Conservation (phyloP, 2,797 vertebrate genomes). For the Enteromius radiatus region DNA sequence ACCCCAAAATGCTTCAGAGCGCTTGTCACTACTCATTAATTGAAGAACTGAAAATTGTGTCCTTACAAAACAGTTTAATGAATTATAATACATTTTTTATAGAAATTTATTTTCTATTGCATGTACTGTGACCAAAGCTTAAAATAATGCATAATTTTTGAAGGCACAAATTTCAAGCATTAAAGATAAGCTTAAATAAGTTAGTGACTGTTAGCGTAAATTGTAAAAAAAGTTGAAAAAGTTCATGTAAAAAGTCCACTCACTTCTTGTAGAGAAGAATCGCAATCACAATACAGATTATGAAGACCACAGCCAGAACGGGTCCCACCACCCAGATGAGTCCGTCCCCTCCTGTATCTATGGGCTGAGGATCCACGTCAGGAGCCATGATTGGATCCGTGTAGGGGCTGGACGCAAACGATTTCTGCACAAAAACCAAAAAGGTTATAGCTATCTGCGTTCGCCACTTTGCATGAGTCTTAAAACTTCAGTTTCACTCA, state of each 20-base stretch:
- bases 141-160: not conserved
- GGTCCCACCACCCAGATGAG: conserved; percentile 97
- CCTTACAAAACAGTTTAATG: not conserved
- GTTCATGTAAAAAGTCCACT: conserved; percentile 66
- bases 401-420: conserved; percentile 92
- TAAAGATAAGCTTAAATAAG: not conserved
- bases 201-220: not conserved
- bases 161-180: not conserved
- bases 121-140: not conserved
- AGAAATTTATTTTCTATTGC: not conserved
- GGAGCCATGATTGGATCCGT: conserved; percentile 89
- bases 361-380: conserved; percentile 82
- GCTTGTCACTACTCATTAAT: not conserved
- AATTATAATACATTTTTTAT: too few species aligned
- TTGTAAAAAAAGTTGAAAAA: not conserved
- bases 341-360: conserved; percentile 88
- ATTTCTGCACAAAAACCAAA: conserved; percentile 72
- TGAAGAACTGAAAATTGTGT: not conserved
- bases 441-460: not conserved
- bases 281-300: conserved; percentile 95
- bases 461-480: not conserved
- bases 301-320: conserved; percentile 92
- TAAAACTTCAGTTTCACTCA: conserved; percentile 71
- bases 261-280: conserved; percentile 97
- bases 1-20: not conserved